Percentiles rank a stretch among this genome's conserved stretches.
phyloP scores from a whole-genome alignment of 2,888 invertebrate species.

The Drosophila multiciliata region DNA sequence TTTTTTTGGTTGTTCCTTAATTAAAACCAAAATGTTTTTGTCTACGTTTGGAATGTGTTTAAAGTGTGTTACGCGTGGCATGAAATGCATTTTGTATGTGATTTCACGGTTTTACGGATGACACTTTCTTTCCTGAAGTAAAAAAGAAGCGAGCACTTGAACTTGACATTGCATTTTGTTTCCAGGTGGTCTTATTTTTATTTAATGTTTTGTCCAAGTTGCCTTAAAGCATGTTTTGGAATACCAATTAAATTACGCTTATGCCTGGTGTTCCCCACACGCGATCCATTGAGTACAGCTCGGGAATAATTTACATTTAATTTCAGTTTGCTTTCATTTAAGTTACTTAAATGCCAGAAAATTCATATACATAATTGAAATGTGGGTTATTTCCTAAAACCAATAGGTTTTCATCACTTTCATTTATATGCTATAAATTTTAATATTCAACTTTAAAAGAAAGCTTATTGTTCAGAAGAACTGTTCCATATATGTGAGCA shows the following conservation, averaged over 20 bases:
- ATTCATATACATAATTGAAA: neutral
- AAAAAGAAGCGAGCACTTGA: slow-evolving; percentile 43
- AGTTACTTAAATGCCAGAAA: neutral
- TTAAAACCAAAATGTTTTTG: slow-evolving; percentile 73
- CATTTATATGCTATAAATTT: neutral
- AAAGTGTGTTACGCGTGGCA: slow-evolving; percentile 43
- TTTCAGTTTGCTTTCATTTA: neutral
- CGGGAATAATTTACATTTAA: neutral
- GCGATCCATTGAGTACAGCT: neutral
- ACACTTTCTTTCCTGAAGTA: slow-evolving; percentile 37
- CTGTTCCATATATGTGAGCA: neutral
- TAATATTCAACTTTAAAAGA: neutral
- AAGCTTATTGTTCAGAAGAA: neutral
- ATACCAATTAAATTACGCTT: neutral
- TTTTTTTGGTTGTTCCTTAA: slow-evolving; percentile 49
- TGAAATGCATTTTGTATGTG: slow-evolving; percentile 78
- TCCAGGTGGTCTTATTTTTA: slow-evolving; percentile 57
- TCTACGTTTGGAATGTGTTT: slow-evolving; percentile 25
- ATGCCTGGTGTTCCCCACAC: neutral
- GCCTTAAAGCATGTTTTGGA: neutral
- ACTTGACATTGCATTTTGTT: slow-evolving; percentile 58
- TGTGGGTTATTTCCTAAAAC: neutral
- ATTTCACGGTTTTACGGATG: slow-evolving; percentile 70
- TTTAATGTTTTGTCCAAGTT: neutral
- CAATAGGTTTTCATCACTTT: neutral